These are phyloP conservation scores for Eristalis intricaria DNA, from an alignment of 2,888 invertebrate species.

Conservation along the genomic window DNA sequence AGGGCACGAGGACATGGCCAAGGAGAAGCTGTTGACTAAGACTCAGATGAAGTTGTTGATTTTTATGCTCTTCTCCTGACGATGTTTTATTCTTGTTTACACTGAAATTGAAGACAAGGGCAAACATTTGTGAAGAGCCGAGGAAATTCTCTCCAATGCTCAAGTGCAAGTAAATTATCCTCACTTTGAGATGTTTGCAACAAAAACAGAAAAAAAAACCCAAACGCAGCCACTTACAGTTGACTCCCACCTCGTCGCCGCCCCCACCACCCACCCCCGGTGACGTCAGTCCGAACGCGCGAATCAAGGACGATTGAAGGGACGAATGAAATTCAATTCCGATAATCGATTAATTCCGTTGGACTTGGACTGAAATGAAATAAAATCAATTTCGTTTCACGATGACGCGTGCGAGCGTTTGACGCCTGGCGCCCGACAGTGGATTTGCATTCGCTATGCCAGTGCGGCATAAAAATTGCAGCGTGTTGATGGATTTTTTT, in stretches of 20 bases:
- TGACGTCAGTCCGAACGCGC: neutral
- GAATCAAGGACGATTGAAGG: neutral
- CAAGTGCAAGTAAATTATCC: constrained; percentile 5
- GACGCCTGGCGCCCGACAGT: neutral
- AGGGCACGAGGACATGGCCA: neutral
- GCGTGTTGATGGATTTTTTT: constrained; percentile 11
- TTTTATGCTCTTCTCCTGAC: neutral
- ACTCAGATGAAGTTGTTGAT: constrained; percentile 23
- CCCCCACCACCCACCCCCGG: neutral
- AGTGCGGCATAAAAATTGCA: neutral
- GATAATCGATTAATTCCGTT: neutral
- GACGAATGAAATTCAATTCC: neutral
- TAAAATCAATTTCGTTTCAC: neutral
- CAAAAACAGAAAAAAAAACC: neutral
- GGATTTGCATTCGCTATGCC: neutral
- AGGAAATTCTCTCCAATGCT: neutral
- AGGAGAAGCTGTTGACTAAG: neutral
- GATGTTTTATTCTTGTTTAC: neutral
- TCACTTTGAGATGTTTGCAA: neutral
- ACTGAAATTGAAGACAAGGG: constrained; percentile 4
- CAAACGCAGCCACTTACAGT: neutral
- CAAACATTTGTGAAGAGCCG: constrained; percentile 8
- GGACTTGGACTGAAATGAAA: constrained; percentile 1
- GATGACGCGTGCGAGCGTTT: neutral
- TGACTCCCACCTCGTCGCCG: neutral